Conservation (phyloP, 2,113 vertebrate species). For the Neodon shergylaensis region DNA sequence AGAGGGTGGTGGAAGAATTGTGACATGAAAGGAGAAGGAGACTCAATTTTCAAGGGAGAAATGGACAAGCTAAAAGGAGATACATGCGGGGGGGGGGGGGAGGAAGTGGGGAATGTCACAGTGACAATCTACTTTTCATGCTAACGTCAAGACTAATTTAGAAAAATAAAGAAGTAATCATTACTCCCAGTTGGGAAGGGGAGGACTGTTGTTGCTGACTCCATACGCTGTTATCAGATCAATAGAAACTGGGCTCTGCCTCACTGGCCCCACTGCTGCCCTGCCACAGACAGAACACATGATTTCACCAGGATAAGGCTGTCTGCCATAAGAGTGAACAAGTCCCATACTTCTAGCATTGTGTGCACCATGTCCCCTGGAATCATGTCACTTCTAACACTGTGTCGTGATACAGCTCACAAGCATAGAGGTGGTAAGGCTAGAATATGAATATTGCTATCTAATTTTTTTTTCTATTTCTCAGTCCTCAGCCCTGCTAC, state of each 20-base stretch:
- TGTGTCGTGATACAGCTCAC: not conserved
- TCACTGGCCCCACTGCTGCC: not conserved
- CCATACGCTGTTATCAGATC: too few relatives aligned
- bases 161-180: not conserved
- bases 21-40: too few relatives aligned
- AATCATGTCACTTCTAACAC: not conserved
- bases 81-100: rapidly evolving
- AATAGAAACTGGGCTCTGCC: not conserved
- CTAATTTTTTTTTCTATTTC: not conserved
- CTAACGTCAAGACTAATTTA: not conserved
- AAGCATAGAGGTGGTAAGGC: not conserved
- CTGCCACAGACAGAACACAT: not conserved
- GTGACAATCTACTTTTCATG: not conserved
- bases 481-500: not conserved
- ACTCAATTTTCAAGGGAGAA: not conserved
- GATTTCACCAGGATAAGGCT: not conserved
- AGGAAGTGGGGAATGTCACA: not conserved
- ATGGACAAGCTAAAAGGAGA: not conserved
- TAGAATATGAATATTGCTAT: not conserved
- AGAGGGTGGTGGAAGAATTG: not conserved
- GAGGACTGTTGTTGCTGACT: not conserved
- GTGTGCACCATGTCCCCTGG: not conserved
- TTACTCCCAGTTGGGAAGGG: too few relatives aligned
- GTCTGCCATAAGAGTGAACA: not conserved
- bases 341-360: not conserved